A percentile compares a stretch with the other conserved stretches of the same genome.
Evolutionary conservation across 2,888 invertebrate genomes (phyloP).

Genomic region (Cheilosia urbana): DNA sequence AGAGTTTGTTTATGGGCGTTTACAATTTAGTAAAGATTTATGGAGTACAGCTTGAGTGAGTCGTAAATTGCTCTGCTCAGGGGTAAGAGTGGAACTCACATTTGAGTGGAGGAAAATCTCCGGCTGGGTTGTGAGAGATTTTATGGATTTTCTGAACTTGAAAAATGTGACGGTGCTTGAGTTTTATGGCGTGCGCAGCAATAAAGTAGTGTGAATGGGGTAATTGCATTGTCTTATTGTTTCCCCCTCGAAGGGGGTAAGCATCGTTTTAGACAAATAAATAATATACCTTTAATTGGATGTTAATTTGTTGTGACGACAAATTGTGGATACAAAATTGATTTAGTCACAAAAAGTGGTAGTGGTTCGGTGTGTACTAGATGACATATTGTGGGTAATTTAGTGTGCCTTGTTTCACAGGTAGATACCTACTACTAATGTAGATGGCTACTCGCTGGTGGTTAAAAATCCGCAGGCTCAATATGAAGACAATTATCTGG

Average conservation of each 20-base stretch:
- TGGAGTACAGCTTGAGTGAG: constrained; percentile 72
- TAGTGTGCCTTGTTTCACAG: no score
- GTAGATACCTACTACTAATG: no score
- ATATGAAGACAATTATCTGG: no score
- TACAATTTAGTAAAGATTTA: constrained; percentile 79
- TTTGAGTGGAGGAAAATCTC: constrained; percentile 50
- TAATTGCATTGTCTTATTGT: constrained; percentile 50
- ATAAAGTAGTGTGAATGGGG: constrained; percentile 64
- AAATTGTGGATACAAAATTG: not conserved
- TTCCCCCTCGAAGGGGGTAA: not conserved
- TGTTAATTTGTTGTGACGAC: not conserved
- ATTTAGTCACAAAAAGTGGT: not conserved
- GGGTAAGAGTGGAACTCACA: constrained; percentile 24
- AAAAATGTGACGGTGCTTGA: constrained; percentile 62
- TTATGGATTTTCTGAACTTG: constrained; percentile 75
- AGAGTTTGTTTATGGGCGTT: constrained; percentile 83
- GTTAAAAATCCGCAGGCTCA: no score
- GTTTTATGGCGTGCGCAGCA: constrained; percentile 67
- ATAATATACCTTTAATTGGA: not conserved
- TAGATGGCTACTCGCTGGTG: no score
- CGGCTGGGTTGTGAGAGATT: constrained; percentile 49
- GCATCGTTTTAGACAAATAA: constrained; percentile 1
- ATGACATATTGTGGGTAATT: no score
- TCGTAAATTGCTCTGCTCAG: constrained; percentile 33
- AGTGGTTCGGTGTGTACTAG: no score